phyloP scores from a whole-genome alignment of 2,113 vertebrate species.

The Papio anubis region DNA sequence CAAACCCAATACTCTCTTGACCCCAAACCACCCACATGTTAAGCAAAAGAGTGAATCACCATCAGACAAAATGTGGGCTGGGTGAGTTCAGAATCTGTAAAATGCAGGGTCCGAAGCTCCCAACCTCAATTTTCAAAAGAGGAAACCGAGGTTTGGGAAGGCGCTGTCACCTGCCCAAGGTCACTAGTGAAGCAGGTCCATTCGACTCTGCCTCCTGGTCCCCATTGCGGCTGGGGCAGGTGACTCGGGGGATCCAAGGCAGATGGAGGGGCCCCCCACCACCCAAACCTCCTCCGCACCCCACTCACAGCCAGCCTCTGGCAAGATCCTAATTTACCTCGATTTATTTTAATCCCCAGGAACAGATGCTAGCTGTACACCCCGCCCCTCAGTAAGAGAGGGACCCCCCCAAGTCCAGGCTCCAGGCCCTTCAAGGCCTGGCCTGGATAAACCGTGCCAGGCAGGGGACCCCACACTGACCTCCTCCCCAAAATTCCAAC shows the following conservation, averaged over 20 bases:
- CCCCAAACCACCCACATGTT: neutral
- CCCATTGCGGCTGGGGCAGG: neutral
- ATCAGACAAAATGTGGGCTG: neutral
- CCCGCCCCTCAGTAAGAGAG: neutral
- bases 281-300: neutral
- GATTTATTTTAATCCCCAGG: constrained; percentile 55
- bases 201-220: neutral
- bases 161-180: constrained; percentile 65
- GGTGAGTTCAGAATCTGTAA: neutral
- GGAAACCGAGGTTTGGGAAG: neutral
- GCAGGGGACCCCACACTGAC: neutral
- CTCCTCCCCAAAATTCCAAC: neutral
- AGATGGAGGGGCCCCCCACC: constrained; percentile 53
- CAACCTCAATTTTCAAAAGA: neutral
- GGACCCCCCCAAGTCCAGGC: neutral
- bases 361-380: constrained; percentile 52
- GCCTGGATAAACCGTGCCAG: neutral
- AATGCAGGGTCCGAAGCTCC: neutral
- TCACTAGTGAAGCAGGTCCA: constrained; percentile 40
- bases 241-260: neutral
- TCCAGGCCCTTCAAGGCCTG: neutral
- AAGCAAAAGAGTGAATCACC: neutral
- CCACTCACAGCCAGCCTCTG: constrained; percentile 31
- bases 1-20: neutral
- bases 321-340: constrained; percentile 58